Base-by-base conservation (phyloP, 2,888 invertebrate genomes). In the Ichneumoninae sp. region DNA sequence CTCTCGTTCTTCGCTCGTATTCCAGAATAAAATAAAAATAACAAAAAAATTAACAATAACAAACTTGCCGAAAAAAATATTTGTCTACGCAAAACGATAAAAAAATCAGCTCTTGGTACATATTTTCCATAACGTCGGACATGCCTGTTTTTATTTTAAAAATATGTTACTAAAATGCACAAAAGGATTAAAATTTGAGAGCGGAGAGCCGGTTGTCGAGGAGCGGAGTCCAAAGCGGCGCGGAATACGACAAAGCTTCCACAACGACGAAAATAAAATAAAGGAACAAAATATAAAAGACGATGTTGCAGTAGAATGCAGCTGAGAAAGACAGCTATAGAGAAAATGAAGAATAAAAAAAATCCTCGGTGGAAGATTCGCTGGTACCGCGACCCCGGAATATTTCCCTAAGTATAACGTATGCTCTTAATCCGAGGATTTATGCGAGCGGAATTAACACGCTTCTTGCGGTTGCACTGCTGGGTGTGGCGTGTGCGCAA, bases 391-490 rank as follows among this genome's bases (percentile, higher is more conserved):
- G 65, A 72, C 80, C 71, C 80, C n/a, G 54, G 77, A 76, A 82
- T 91, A 90, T 92, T 92, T 92, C 91, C 91, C 91, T 91, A 91
- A 91, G 91, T 91, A 92, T 91, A 92, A 92, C 91, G 91, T 92
- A 92, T 92, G 92, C 91, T 88, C 91, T 92, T 92, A 91, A 92
- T 92, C 91, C 91, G 40, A 80, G 88, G 91, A 92, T 92, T 92
- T 92, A 92, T 91, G 91, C 91, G 91, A 90, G 89, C 89, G 89
- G 92, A 92, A 92, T 92, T 91, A 92, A 92, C 92, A 89, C 89
- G 88, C 87, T 84, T 82, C 84, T 84, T 80, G 84, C 76, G 82
- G 84, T 82, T 36, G 86, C 87, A 84, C 85, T 85, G 85, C 86
- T 79, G 83, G 82, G 82, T 83, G 86, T 82, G 82, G 86, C 85